A percentile compares a stretch with the other conserved stretches of the same genome.
phyloP scores from a whole-genome alignment of 1,140 invertebrate genomes.

The Goniozus legneri region DNA sequence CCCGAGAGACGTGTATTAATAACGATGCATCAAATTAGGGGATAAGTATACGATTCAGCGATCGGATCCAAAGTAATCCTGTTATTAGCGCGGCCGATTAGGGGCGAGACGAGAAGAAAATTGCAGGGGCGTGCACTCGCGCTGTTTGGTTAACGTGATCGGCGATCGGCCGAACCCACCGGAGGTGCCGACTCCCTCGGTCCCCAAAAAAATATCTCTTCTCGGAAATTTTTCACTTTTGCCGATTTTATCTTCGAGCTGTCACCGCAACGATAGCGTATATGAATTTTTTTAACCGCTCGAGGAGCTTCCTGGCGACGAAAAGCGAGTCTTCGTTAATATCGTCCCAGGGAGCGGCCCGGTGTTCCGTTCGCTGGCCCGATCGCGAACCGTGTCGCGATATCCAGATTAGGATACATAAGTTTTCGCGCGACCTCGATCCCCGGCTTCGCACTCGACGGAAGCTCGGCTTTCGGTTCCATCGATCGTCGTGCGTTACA shows the following conservation, averaged over 20 bases:
- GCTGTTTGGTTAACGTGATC: constrained; percentile 46
- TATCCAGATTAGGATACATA: too few species aligned
- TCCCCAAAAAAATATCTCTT: too few species aligned
- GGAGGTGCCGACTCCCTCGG: too few species aligned
- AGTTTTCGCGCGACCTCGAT: too few species aligned
- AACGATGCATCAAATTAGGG: constrained; percentile 41
- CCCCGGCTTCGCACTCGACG: background rate
- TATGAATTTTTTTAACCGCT: constrained; percentile 15
- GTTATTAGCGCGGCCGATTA: constrained; percentile 43
- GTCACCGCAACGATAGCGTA: too few species aligned
- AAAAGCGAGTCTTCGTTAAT: constrained; percentile 37
- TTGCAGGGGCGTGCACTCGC: constrained; percentile 39
- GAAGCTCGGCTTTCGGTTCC: background rate
- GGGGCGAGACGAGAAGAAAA: constrained; percentile 39
- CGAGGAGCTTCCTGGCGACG: constrained; percentile 21
- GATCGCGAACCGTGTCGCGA: constrained; percentile 37
- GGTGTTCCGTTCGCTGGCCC: constrained; percentile 42
- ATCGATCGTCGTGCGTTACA: constrained; percentile 16
- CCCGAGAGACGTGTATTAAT: constrained; percentile 45
- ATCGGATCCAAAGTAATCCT: constrained; percentile 34
- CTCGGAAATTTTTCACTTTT: too few species aligned
- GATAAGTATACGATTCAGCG: constrained; percentile 42
- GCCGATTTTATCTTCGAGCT: too few species aligned
- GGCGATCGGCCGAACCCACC: too few species aligned
- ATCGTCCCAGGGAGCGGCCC: constrained; percentile 36